Percentiles rank a stretch among this genome's conserved stretches.
Evolutionary conservation across 2,797 vertebrate species (phyloP).

Genomic region (Alexandromys oeconomus): DNA sequence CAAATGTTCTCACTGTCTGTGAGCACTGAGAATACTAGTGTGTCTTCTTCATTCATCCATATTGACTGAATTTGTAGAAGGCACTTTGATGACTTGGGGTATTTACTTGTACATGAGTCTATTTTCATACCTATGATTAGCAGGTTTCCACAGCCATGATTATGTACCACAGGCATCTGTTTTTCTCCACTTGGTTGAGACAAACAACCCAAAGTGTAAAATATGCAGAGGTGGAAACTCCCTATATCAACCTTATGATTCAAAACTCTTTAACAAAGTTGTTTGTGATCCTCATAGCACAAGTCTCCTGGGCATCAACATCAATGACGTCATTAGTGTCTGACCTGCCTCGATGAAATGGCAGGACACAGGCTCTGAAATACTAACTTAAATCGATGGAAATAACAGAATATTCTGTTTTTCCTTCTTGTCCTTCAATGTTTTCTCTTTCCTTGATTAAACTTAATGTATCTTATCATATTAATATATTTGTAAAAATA

Average conservation of each 20-base stretch:
- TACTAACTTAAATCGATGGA: not conserved
- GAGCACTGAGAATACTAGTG: not conserved
- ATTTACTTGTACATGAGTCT: constrained; percentile 57
- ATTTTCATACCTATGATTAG: constrained; percentile 64
- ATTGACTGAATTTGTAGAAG: not conserved
- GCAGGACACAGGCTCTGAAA: not conserved
- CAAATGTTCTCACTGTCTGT: not conserved
- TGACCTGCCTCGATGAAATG: not conserved
- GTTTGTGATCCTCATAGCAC: not conserved
- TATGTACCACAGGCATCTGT: constrained; percentile 16
- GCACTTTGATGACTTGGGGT: not conserved
- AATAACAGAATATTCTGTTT: not conserved
- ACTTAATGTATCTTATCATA: not conserved
- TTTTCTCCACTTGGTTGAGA: not conserved
- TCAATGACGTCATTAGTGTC: not conserved
- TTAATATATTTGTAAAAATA: constrained; percentile 74
- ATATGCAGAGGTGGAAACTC: constrained; percentile 44
- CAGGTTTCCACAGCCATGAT: constrained; percentile 14
- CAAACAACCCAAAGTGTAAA: constrained; percentile 44
- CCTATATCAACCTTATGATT: constrained; percentile 47
- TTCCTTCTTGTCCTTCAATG: not conserved
- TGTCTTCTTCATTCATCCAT: constrained; percentile 31
- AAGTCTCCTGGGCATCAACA: not conserved
- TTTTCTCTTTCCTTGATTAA: constrained; percentile 18
- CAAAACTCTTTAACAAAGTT: constrained; percentile 45